Evolutionary conservation across 1,140 invertebrate species (phyloP).

Genomic region (Drosophila orena): DNA sequence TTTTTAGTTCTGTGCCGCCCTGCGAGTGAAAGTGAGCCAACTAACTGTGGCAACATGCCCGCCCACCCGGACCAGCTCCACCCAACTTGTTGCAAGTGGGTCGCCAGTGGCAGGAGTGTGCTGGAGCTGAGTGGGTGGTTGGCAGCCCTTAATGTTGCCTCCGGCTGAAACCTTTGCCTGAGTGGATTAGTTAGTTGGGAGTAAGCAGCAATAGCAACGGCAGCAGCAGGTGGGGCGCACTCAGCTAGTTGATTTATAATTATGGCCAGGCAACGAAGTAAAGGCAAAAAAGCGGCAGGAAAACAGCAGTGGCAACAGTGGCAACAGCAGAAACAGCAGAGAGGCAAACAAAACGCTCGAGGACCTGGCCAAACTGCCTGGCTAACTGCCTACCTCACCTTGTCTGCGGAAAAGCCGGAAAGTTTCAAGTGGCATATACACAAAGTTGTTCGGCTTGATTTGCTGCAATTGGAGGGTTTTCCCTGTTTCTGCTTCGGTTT

Average conservation of each 20-base stretch:
- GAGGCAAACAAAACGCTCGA: slow-evolving; percentile 18
- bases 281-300: slow-evolving; percentile 18
- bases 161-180: slow-evolving; percentile 38
- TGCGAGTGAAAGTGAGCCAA: slow-evolving; percentile 58
- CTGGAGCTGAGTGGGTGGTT: slow-evolving; percentile 10
- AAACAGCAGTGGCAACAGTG: slow-evolving; percentile 6
- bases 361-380: slow-evolving; percentile 11
- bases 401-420: slow-evolving; percentile 36
- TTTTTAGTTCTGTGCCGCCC: slow-evolving; percentile 34
- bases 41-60: slow-evolving; percentile 48
- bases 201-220: slow-evolving; percentile 17
- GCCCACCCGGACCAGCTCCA: slow-evolving; percentile 4
- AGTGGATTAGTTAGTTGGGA: slow-evolving; percentile 74
- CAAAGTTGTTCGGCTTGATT: slow-evolving; percentile 52
- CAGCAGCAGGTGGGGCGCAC: slow-evolving; percentile 34
- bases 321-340: slow-evolving; percentile 15
- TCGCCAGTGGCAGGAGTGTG: slow-evolving; percentile 34
- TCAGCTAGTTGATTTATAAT: slow-evolving; percentile 79
- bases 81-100: slow-evolving; percentile 76
- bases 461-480: slow-evolving; percentile 44
- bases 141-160: slow-evolving; percentile 62
- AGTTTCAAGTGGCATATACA: slow-evolving; percentile 58
- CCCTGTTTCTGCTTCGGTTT: slow-evolving; percentile 13
- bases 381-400: slow-evolving; percentile 40
- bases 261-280: slow-evolving; percentile 38